phyloP scores from a whole-genome alignment of 2,888 invertebrate genomes.

The Bellardia pandia region DNA sequence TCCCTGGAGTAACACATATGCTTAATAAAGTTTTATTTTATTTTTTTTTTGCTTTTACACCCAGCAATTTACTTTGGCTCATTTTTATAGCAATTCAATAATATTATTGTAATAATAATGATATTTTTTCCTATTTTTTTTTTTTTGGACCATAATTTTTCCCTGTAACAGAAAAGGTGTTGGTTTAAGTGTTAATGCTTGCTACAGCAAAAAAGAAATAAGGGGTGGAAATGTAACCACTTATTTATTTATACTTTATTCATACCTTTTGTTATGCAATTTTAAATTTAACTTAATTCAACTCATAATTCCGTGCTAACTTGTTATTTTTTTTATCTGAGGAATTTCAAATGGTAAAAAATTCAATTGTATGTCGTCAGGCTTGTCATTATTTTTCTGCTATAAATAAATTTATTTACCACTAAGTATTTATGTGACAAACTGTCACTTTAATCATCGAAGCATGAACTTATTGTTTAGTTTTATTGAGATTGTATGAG shows the following conservation, averaged over 20 bases:
- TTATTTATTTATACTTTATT: too few relatives aligned
- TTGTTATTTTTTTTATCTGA: neutral
- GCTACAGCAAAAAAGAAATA: neutral
- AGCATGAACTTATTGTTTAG: slow-evolving; percentile 40
- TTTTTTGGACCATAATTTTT: slow-evolving; percentile 3
- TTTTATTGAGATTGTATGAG: slow-evolving; percentile 19
- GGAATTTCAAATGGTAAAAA: slow-evolving; percentile 17
- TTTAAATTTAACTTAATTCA: slow-evolving; percentile 11
- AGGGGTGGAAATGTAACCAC: neutral
- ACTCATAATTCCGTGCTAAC: slow-evolving; percentile 19
- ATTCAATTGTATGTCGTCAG: slow-evolving; percentile 43
- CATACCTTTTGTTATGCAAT: too few relatives aligned
- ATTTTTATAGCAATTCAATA: slow-evolving; percentile 69
- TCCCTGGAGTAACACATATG: slow-evolving; percentile 70
- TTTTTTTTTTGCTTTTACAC: slow-evolving; percentile 25
- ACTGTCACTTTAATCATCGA: slow-evolving; percentile 56
- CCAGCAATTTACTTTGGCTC: slow-evolving; percentile 51
- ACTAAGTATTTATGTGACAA: slow-evolving; percentile 42
- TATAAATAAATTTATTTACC: slow-evolving; percentile 36
- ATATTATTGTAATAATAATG: slow-evolving; percentile 61
- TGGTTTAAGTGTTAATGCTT: slow-evolving; percentile 66
- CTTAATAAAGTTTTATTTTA: slow-evolving; percentile 35
- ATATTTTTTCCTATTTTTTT: slow-evolving; percentile 34
- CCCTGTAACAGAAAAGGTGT: slow-evolving; percentile 43
- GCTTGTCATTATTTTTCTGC: slow-evolving; percentile 24